Percentiles rank a stretch among this genome's conserved stretches.
Evolutionary conservation across 2,888 invertebrate species (phyloP).

Genomic region (Cistogaster globosa): DNA sequence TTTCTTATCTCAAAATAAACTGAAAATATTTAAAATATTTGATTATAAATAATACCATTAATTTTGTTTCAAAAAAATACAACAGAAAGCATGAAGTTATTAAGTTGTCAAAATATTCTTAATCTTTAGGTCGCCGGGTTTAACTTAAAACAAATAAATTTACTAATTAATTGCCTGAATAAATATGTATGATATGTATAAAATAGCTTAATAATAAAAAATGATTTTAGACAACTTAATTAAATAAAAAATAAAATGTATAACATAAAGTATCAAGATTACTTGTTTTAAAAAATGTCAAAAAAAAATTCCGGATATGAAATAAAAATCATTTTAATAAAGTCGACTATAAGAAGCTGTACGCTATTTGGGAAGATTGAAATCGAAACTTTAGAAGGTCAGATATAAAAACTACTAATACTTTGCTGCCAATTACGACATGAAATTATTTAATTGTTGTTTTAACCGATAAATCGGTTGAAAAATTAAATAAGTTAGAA

Average conservation of each 20-base stretch:
- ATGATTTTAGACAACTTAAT: constrained; percentile 52
- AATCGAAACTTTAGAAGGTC: no score
- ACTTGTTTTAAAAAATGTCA: constrained; percentile 17
- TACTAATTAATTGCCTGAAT: constrained; percentile 62
- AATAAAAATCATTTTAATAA: neutral
- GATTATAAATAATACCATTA: no score
- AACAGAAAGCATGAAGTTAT: neutral
- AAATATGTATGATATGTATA: constrained; percentile 5
- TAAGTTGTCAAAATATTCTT: constrained; percentile 27
- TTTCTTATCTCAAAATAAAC: neutral
- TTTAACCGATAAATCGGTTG: no score
- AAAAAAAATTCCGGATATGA: neutral
- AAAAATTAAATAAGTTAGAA: no score
- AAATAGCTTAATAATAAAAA: constrained; percentile 34
- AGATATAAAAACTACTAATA: no score
- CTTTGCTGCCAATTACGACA: no score
- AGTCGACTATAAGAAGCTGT: neutral
- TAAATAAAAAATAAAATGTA: constrained; percentile 56
- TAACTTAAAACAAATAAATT: constrained; percentile 66
- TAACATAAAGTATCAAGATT: constrained; percentile 58
- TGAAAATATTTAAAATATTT: neutral
- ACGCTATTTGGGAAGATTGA: no score
- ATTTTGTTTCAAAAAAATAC: no score
- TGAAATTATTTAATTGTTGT: no score
- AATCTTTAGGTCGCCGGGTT: constrained; percentile 63